Base-by-base conservation (phyloP, 2,113 vertebrate species). In the Leptocoma aspasia region DNA sequence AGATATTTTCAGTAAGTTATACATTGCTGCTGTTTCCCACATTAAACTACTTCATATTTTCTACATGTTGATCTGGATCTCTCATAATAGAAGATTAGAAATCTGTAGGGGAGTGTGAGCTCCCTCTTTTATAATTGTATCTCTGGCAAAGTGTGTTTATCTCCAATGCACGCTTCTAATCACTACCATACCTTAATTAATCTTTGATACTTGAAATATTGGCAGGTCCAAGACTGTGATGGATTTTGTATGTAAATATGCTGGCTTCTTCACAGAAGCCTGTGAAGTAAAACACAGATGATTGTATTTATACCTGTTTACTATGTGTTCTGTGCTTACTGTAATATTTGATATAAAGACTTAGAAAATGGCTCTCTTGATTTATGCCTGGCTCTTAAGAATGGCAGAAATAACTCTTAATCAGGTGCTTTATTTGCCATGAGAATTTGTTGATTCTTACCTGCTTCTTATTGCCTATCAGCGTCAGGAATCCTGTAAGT, bases 201-300 rank as follows among this genome's bases (percentile, higher is more conserved):
- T 91, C 91, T 94, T 84, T 63, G 60, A 89, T 83, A 78, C 16
- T 69, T 86, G 69, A 71, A 89, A 33, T 84, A 96, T 89, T 70
- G 76, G 22, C 91, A 95, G 22, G 45, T 91, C n/a, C 28, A 77
- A 65, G 54, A 81, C 80, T 61, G 63, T 24, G 77, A 50, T 83
- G 31, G 68, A 69, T 83, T 94, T 89, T 42, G 41, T 81, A n/a
- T 70, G 59, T 69, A 80, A 72, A 83, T 77, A 57, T 42, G 17
- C 37, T 77, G 37, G 20, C 31, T 72, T 45, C 41, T 73, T 64
- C 71, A 90, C 79, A 80, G 31, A 72, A 53, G 35, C 9, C 45
- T 65, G 50, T 69, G 71, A 91, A 89, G 72, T 76, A 89, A 90
- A 86, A 90, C 59, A 39, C 26, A 1, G n/a, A n/a, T n/a, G n/a